Evolutionary conservation across 2,888 invertebrate species (phyloP).

Genomic region (Piscicola geometra): DNA sequence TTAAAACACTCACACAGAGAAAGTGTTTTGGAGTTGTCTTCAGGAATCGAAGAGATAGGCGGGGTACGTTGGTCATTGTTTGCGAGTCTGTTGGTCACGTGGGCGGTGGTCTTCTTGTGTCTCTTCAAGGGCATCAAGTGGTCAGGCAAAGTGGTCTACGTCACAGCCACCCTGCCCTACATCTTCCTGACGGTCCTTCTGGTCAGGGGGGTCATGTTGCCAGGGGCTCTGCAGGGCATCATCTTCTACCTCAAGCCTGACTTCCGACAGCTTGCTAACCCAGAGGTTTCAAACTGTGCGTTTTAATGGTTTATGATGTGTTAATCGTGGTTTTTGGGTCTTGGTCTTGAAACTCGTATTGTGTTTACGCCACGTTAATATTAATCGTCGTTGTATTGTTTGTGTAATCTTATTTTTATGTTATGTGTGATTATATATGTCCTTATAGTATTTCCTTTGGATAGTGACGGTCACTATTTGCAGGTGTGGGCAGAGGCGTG

Average conservation of each 20-base stretch:
- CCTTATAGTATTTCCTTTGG: background rate
- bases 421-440: background rate
- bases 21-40: slow-evolving; percentile 43
- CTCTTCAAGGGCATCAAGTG: slow-evolving; percentile 51
- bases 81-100: slow-evolving; percentile 49
- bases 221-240: slow-evolving; percentile 47
- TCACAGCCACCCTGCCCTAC: slow-evolving; percentile 51
- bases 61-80: slow-evolving; percentile 50
- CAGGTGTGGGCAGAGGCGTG: slow-evolving; percentile 54
- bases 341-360: too few relatives aligned
- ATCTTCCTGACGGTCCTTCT: slow-evolving; percentile 47
- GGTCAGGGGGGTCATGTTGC: slow-evolving; percentile 46
- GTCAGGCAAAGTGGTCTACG: slow-evolving; percentile 49
- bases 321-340: too few relatives aligned
- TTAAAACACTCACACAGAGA: slow-evolving; percentile 4
- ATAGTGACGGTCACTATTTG: background rate
- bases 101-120: slow-evolving; percentile 53
- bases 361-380: too few relatives aligned
- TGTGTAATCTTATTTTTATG: too few relatives aligned
- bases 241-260: slow-evolving; percentile 47
- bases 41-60: slow-evolving; percentile 50
- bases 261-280: slow-evolving; percentile 42
- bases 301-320: too few relatives aligned
- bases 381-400: too few relatives aligned
- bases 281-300: too few relatives aligned